Base-by-base conservation (phyloP, 2,888 invertebrate species). In the Cordilura impudica region DNA sequence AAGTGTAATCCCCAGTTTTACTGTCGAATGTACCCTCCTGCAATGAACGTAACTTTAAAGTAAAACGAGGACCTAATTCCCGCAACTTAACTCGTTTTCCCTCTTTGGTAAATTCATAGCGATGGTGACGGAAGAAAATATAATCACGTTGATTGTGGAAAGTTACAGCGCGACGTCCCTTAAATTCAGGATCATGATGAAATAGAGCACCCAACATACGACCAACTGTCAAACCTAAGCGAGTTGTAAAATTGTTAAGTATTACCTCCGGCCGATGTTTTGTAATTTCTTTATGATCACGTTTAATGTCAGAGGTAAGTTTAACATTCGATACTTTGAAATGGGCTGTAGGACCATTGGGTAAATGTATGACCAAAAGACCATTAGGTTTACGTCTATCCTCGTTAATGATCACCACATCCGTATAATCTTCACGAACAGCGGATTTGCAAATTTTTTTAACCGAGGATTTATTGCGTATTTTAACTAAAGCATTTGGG, bases 71-170 rank as follows among this genome's bases (percentile, higher is more conserved):
- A 0, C 99, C 99, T n/a, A 99, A 90, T 90, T 99, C 99, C 70
- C 95, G 93, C 39, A 99, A 91, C 84, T 92, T 94, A 0, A 94
- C 93, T 16, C 92, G 92, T 84, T 93, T 93, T 0, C 94, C 94
- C 76, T 96, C 95, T 67, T 93, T 92, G 82, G 96, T 94, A 90
- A 98, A 98, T 86, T 97, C 96, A 89, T 98, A 98, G 94, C 98
- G 93, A 90, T 99, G 98, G 90, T 99, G 98, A 72, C 99, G 93
- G 89, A 99, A 98, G 91, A 99, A 99, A 84, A 99, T 97, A 88
- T 96, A 99, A 91, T 99, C 99, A 76, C 99, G 92, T 89, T 99
- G 99, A 91, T 99, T 99, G 90, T 99, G 99, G 89, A 99, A 98
- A 29, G 99, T 98, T 79, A 98, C 97, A 0, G 95, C 97, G 79